Base-by-base conservation (phyloP, 1,140 invertebrate species). In the Parasteatoda tepidariorum region DNA sequence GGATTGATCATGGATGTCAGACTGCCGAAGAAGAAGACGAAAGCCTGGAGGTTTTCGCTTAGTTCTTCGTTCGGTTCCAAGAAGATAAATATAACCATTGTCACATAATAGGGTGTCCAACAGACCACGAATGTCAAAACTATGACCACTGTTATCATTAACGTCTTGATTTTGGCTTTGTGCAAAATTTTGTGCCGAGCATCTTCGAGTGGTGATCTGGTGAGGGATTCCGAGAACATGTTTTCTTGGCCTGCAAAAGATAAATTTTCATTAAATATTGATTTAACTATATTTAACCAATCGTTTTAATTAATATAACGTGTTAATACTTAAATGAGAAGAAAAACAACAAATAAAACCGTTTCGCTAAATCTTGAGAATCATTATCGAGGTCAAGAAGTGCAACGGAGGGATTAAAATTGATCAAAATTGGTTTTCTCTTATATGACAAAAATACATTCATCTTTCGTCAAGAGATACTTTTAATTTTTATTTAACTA, bases 51-150 rank as follows among this genome's bases (percentile, higher is more conserved):
- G 82, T 85, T 66, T 86, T 92, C 90, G 86, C 92, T 91, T 76
- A 91, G 87, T 90, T 92, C 90, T 88, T 93, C 90, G 84, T 93
- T 92, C 13, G 93, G 93, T 87, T 94, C 91, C 34, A 93, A 89
- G 88, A 95, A 96, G 87, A 95, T 92, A 85, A 93, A 93, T 79
- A 95, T 93, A 61, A 95, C 92, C 92, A 95, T 95, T 88, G 97
- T 89, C 54, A 99, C 93, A 88, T 99, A 98, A 89, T 99, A 99
- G 0, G 98, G 98, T 13, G 98, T 99, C 98, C 98, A 99, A 89
- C 98, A 99, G 59, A 97, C 92, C 3, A 99, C 96, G 87, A 99
- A 99, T 34, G 97, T 94, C 59, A 92, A 90, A n/a, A 96, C 94
- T 31, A 96, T 96, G 2, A 95, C 93, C 2, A 96, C 91, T 0